A percentile compares a stretch with the other conserved stretches of the same genome.
phyloP scores from a whole-genome alignment of 2,113 vertebrate species.

The Setophaga petechia region DNA sequence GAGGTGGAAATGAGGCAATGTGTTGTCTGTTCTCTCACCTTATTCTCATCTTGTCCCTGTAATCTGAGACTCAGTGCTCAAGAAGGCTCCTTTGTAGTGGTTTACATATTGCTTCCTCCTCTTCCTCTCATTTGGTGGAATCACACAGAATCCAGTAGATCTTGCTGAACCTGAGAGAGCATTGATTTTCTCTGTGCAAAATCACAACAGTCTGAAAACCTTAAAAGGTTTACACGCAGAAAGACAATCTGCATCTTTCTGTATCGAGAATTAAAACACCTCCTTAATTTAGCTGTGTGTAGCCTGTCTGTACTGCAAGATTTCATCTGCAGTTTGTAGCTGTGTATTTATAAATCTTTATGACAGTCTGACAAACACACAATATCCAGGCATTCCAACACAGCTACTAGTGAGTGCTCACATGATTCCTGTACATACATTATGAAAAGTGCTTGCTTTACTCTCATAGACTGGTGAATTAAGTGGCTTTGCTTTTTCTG shows the following conservation, averaged over 20 bases:
- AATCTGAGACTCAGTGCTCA: not conserved
- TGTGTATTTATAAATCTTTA: not conserved
- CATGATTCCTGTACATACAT: not conserved
- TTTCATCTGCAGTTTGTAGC: not conserved
- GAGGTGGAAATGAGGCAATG: not conserved
- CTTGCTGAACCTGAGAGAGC: not conserved
- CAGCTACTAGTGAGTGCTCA: not conserved
- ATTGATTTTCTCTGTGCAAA: not conserved
- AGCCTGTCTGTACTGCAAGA: not conserved
- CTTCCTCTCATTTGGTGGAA: not conserved
- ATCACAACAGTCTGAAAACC: not conserved
- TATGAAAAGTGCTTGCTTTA: not conserved
- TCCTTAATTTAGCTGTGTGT: not conserved
- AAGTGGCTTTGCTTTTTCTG: not conserved
- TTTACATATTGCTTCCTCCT: not conserved
- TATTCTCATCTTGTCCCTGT: not conserved
- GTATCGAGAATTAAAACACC: not conserved
- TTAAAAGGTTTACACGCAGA: not conserved
- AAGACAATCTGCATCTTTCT: not conserved
- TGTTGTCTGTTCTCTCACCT: not conserved
- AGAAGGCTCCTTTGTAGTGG: not conserved
- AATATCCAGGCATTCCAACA: not conserved
- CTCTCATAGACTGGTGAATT: not conserved
- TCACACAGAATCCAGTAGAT: not conserved
- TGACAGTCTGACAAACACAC: not conserved